Conservation (phyloP, 2,113 vertebrate genomes). For the Hydrochoerus hydrochaeris region DNA sequence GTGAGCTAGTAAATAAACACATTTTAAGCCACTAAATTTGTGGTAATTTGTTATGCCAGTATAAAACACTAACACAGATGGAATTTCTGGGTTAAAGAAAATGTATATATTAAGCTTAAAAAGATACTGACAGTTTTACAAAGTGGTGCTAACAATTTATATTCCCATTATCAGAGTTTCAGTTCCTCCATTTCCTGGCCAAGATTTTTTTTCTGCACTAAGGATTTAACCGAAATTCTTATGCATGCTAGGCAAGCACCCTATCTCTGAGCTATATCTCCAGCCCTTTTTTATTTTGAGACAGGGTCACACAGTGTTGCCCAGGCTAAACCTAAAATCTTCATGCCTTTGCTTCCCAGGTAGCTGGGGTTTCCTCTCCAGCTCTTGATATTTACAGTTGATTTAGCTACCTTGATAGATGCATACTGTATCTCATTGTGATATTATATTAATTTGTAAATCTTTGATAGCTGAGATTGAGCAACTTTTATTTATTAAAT, state of each 20-base stretch:
- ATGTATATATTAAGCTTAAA: too few relatives aligned
- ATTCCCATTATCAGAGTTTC: neutral
- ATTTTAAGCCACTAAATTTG: too few relatives aligned
- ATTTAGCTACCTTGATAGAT: neutral
- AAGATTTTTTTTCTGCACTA: too few relatives aligned
- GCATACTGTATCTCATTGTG: neutral
- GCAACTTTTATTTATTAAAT: neutral
- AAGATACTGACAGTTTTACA: too few relatives aligned
- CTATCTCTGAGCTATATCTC: neutral
- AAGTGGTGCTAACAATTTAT: too few relatives aligned
- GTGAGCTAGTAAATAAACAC: too few relatives aligned
- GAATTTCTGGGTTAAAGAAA: too few relatives aligned
- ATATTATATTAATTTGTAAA: constrained; percentile 37
- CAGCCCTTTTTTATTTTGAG: neutral
- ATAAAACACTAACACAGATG: too few relatives aligned
- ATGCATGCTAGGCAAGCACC: too few relatives aligned
- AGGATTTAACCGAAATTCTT: too few relatives aligned
- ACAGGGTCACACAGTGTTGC: neutral
- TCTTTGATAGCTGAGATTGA: constrained; percentile 24
- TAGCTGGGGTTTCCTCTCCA: neutral
- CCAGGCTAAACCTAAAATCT: neutral
- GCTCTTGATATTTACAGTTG: neutral
- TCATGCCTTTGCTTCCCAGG: neutral
- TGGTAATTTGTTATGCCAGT: too few relatives aligned
- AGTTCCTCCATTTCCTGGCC: neutral